These are phyloP conservation scores for Riptortus pedestris DNA, from an alignment of 1,140 invertebrate species.

Conservation along the genomic window DNA sequence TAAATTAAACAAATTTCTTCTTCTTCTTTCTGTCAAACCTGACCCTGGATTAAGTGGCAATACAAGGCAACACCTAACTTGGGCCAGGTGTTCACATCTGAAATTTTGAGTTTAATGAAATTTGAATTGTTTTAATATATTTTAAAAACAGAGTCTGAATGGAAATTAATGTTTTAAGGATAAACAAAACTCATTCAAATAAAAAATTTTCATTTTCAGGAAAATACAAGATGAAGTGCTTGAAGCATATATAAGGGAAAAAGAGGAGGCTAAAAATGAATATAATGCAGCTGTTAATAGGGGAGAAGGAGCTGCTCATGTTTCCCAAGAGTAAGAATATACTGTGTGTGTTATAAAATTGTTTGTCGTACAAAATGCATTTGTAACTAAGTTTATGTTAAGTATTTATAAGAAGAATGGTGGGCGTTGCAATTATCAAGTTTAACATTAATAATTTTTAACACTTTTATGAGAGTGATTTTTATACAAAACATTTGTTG, in stretches of 20 bases:
- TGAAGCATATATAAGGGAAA: constrained; percentile 46
- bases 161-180: constrained; percentile 8
- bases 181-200: constrained; percentile 6
- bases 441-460: no score
- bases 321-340: constrained; percentile 4
- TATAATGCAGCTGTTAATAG: constrained; percentile 48
- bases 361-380: no score
- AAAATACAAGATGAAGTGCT: constrained; percentile 43
- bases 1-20: no score
- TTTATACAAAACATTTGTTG: no score
- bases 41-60: no score
- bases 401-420: no score
- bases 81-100: no score
- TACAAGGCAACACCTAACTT: no score
- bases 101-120: neutral
- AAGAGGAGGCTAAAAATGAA: constrained; percentile 51
- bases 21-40: no score
- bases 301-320: constrained; percentile 49
- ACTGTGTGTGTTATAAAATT: neutral
- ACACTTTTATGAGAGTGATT: no score
- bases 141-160: neutral
- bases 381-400: no score
- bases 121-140: neutral
- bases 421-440: no score
- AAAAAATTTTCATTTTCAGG: constrained; percentile 33